These are phyloP conservation scores for Chlorodrepanis virens DNA, from an alignment of 2,113 vertebrate species.

Conservation along the genomic window DNA sequence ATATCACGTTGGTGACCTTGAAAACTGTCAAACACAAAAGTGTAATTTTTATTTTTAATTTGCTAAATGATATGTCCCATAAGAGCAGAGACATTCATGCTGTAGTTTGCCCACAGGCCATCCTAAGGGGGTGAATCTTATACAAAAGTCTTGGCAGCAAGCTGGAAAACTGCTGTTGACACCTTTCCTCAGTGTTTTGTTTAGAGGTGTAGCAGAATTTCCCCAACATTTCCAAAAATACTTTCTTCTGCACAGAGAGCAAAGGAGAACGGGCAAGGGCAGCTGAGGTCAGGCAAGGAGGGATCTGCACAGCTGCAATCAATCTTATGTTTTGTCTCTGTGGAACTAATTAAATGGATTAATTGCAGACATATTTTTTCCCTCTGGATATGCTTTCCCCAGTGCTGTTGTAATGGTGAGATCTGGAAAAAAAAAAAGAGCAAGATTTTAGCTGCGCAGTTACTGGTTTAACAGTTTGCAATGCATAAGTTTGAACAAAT, in stretches of 20 bases:
- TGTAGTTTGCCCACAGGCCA: neutral
- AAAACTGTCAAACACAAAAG: neutral
- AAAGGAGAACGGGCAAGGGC: constrained; percentile 66
- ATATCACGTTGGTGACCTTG: neutral
- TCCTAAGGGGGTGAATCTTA: neutral
- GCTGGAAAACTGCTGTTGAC: constrained; percentile 41
- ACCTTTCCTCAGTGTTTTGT: neutral
- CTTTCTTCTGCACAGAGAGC: constrained; percentile 61
- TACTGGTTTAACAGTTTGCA: neutral
- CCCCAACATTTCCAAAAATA: constrained; percentile 58
- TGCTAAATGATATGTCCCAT: accelerated
- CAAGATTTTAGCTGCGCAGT: neutral
- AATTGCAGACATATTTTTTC: neutral
- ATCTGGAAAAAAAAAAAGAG: neutral
- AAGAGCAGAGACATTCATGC: neutral
- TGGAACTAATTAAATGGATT: constrained; percentile 44
- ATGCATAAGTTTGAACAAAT: neutral
- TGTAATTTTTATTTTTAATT: neutral
- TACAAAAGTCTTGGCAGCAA: neutral
- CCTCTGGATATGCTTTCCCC: neutral
- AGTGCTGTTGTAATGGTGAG: neutral
- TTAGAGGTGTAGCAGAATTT: constrained; percentile 64
- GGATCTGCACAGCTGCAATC: constrained; percentile 24
- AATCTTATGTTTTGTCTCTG: constrained; percentile 54
- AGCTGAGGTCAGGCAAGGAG: constrained; percentile 26